These are phyloP conservation scores for Clytia hemisphaerica DNA, from an alignment of 30 jellyfish, hydroid and myxozoan genomes.

Conservation along the genomic window DNA sequence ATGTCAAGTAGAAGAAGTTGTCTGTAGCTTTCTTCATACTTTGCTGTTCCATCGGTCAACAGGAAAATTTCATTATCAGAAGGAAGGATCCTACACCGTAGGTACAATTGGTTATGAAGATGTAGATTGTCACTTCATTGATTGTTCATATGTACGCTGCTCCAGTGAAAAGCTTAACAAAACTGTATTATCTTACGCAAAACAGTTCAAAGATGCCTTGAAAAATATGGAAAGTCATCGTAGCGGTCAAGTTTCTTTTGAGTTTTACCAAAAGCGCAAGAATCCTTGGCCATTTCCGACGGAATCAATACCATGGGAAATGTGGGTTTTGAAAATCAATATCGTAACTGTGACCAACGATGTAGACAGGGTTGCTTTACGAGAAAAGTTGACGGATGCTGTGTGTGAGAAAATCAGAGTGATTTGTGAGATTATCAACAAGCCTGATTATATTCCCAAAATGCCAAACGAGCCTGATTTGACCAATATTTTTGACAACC, in stretches of 20 bases:
- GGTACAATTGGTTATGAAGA: slow-evolving; percentile 96
- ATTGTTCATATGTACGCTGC: slow-evolving; percentile 85
- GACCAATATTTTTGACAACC: slow-evolving; percentile 63
- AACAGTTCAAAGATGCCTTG: slow-evolving; percentile 71
- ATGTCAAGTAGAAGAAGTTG: slow-evolving; percentile 82
- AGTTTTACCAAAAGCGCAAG: slow-evolving; percentile 83
- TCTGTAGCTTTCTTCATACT: slow-evolving; percentile 73
- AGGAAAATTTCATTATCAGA: slow-evolving; percentile 86
- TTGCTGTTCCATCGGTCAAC: slow-evolving; percentile 81
- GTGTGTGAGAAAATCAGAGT: slow-evolving; percentile 72
- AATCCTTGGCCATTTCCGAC: slow-evolving; percentile 99
- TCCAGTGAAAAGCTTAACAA: slow-evolving; percentile 55
- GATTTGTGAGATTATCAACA: slow-evolving; percentile 69
- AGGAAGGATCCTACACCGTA: slow-evolving; percentile 82
- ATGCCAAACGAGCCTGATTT: slow-evolving; percentile 94
- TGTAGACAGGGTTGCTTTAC: slow-evolving; percentile 50
- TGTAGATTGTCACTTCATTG: slow-evolving; percentile 88
- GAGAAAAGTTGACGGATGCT: slow-evolving; percentile 74
- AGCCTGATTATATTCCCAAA: slow-evolving; percentile 92
- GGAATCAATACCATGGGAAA: slow-evolving; percentile 96
- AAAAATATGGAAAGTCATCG: slow-evolving; percentile 44
- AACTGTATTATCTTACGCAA: slow-evolving; percentile 35
- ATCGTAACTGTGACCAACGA: slow-evolving; percentile 46
- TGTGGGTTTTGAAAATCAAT: slow-evolving; percentile 78
- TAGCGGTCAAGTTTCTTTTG: slow-evolving; percentile 95